Conservation (phyloP, 2,888 invertebrate genomes). For the Tuta absoluta region DNA sequence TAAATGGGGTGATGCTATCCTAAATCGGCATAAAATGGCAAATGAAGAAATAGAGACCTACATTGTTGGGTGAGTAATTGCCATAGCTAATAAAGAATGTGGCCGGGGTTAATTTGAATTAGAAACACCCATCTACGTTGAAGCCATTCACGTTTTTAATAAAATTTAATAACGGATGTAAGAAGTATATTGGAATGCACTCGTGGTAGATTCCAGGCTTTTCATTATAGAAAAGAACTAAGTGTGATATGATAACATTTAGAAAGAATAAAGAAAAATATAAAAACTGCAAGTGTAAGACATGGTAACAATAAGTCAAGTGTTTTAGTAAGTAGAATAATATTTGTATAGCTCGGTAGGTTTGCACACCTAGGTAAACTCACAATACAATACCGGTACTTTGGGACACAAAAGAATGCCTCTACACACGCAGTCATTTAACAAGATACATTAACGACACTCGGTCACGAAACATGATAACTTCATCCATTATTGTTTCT, state of each 20-base stretch:
- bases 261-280: too few species aligned
- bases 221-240: too few species aligned
- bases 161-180: background rate
- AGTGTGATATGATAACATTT: too few species aligned
- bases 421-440: background rate
- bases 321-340: too few species aligned
- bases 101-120: background rate
- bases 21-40: too few species aligned
- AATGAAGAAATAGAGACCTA: too few species aligned
- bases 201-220: too few species aligned
- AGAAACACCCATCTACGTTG: background rate
- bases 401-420: constrained; percentile 2
- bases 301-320: too few species aligned
- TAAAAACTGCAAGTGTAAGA: too few species aligned
- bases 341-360: background rate
- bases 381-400: background rate
- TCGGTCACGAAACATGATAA: background rate
- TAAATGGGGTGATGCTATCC: too few species aligned
- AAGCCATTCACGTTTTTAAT: background rate
- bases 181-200: too few species aligned
- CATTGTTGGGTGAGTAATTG: background rate
- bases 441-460: background rate
- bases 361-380: background rate
- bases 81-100: background rate
- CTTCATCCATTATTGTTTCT: background rate